Conservation (phyloP, 2,797 vertebrate species). For the Semaprochilodus insignis region DNA sequence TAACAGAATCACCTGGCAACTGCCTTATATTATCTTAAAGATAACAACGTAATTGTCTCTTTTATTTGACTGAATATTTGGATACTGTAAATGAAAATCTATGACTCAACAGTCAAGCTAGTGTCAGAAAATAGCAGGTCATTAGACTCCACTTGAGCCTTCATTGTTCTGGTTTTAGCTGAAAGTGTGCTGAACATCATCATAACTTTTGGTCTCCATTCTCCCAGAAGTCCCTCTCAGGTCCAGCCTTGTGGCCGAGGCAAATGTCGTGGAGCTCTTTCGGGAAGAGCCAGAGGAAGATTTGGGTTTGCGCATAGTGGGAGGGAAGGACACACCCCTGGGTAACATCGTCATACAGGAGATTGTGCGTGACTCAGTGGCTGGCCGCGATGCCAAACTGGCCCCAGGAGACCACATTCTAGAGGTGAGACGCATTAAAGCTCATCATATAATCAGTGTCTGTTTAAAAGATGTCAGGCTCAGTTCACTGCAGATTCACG, state of each 20-base stretch:
- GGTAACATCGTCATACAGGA: slow-evolving; percentile 94
- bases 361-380: slow-evolving; percentile 83
- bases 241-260: slow-evolving; percentile 89
- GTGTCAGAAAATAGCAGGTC: neutral
- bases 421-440: slow-evolving; percentile 78
- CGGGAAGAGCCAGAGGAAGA: slow-evolving; percentile 86
- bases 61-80: slow-evolving; percentile 21
- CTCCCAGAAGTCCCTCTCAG: slow-evolving; percentile 82
- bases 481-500: neutral
- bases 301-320: slow-evolving; percentile 90
- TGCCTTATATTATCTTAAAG: slow-evolving; percentile 11
- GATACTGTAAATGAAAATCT: neutral
- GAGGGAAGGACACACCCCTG: slow-evolving; percentile 92
- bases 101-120: neutral
- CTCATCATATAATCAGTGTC: slow-evolving; percentile 2
- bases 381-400: slow-evolving; percentile 86
- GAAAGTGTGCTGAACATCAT: neutral
- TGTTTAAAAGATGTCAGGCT: slow-evolving; percentile 27
- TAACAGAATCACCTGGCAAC: slow-evolving; percentile 59
- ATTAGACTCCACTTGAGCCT: neutral
- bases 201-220: slow-evolving; percentile 3
- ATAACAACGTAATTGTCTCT: slow-evolving; percentile 28
- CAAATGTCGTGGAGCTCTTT: slow-evolving; percentile 86
- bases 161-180: neutral
- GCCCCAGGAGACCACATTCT: slow-evolving; percentile 93